Evolutionary conservation across 2,888 invertebrate genomes (phyloP), one percentile per base, ranked within the genome.

Genomic region (Melanchra persicariae): DNA sequence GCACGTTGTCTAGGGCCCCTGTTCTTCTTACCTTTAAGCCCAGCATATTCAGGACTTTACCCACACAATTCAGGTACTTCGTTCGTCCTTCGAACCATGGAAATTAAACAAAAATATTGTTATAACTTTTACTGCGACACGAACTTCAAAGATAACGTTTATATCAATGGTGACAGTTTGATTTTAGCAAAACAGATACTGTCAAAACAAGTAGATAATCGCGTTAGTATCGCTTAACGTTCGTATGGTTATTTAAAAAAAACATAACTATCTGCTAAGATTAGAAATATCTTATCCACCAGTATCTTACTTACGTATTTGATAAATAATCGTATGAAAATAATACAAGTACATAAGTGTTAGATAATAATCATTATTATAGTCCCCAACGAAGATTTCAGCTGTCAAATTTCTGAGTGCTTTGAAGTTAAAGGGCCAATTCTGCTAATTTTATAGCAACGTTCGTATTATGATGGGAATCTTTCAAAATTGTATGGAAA

Each of bases 151-250:
- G 15, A 70, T 59, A 69, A 37, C 1, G 2, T 24, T 2, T 30
- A 40, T 74, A 77, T 70, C 70, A n/a, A 24, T 12, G 1, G 15
- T 70, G 47, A 59, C 78, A 59, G 47, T 22, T 57, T 15, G 40
- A 55, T 55, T 75, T 40, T 47, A n/a, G 34, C 26, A 26, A n/a
- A 49, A 58, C 1, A 12, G 71, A 78, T 59, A 74, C 19, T 47
- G 17, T 69, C 58, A 47, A 47, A 47, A 47, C 12, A 34, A 26
- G 17, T n/a, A 3, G 58, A 58, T 67, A 52, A 45, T 24, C 19
- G 19, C 43, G 49, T 10, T n/a, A 55, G 26, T 40, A 47, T n/a
- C 6, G 19, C 30, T 15, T 40, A 40, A 70, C 4, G 4, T 15
- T 9, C 10, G 17, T 0, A 2, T 2, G 1, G 5, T 5, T 43